Evolutionary conservation across 2,797 vertebrate species (phyloP).

Genomic region (Periophthalmus magnuspinnatus): DNA sequence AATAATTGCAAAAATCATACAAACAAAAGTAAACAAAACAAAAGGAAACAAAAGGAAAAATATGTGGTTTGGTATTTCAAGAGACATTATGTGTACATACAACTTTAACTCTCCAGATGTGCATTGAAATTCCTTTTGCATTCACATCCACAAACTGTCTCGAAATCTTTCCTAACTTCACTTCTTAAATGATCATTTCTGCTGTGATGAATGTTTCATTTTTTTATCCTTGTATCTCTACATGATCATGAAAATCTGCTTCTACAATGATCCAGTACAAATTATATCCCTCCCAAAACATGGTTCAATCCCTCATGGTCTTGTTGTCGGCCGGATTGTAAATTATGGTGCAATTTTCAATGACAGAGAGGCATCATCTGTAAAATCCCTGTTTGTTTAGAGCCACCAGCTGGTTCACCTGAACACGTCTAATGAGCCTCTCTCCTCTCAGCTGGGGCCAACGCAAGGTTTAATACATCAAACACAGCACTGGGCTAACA

Average conservation of each 20-base stretch:
- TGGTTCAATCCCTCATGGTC: not conserved
- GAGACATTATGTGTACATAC: no score
- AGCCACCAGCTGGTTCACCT: not conserved
- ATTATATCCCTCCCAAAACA: not conserved
- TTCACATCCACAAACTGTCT: no score
- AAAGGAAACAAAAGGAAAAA: no score
- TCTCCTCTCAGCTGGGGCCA: slow-evolving; percentile 4
- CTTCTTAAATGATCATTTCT: no score
- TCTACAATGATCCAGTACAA: not conserved
- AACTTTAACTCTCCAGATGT: no score
- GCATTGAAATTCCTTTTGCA: no score
- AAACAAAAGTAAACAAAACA: no score
- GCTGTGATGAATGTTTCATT: not conserved
- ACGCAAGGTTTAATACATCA: slow-evolving; percentile 5
- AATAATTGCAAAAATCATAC: no score
- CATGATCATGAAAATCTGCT: not conserved
- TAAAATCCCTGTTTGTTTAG: not conserved
- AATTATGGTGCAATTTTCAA: slow-evolving; percentile 4
- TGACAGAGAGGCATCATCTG: not conserved
- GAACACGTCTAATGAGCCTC: not conserved
- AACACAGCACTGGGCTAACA: not conserved
- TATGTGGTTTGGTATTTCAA: no score
- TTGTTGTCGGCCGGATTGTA: not conserved
- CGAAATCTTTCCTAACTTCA: no score
- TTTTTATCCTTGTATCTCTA: not conserved